Percentiles rank a stretch among this genome's conserved stretches.
Conservation (phyloP, 2,113 vertebrate genomes). For the Rhegmatorhina hoffmannsi region DNA sequence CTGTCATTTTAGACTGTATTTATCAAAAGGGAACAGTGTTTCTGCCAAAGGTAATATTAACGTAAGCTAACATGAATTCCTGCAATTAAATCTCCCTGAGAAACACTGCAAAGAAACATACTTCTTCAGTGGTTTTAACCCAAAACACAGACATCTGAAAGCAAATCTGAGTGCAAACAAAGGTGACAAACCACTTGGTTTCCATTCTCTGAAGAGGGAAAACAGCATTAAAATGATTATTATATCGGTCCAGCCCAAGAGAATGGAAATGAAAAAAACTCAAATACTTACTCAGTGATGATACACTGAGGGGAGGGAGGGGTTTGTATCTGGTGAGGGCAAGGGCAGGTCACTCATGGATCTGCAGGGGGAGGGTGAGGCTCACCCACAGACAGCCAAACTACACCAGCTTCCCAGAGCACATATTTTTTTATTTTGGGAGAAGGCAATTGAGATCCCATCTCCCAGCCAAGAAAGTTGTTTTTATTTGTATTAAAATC, state of each 20-base stretch:
- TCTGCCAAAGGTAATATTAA: slow-evolving; percentile 56
- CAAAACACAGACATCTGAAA: slow-evolving; percentile 17
- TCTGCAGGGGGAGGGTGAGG: neutral
- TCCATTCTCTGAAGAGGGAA: neutral
- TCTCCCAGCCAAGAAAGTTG: neutral
- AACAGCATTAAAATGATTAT: neutral
- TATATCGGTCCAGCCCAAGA: neutral
- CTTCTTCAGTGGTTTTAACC: neutral
- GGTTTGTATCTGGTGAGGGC: neutral
- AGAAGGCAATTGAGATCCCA: neutral
- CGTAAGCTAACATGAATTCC: neutral
- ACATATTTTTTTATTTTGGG: neutral
- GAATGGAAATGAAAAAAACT: neutral
- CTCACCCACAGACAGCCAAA: neutral
- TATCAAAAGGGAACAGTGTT: neutral
- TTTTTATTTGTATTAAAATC: slow-evolving; percentile 13
- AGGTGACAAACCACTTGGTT: neutral
- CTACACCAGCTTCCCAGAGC: neutral
- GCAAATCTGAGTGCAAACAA: neutral
- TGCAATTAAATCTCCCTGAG: slow-evolving; percentile 46
- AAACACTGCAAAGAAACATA: neutral
- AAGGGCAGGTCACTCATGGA: neutral
- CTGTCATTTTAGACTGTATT: slow-evolving; percentile 16
- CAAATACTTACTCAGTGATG: neutral
- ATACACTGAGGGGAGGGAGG: neutral